Base-by-base conservation (phyloP, 2,797 vertebrate genomes). In the Garrulus glandarius region DNA sequence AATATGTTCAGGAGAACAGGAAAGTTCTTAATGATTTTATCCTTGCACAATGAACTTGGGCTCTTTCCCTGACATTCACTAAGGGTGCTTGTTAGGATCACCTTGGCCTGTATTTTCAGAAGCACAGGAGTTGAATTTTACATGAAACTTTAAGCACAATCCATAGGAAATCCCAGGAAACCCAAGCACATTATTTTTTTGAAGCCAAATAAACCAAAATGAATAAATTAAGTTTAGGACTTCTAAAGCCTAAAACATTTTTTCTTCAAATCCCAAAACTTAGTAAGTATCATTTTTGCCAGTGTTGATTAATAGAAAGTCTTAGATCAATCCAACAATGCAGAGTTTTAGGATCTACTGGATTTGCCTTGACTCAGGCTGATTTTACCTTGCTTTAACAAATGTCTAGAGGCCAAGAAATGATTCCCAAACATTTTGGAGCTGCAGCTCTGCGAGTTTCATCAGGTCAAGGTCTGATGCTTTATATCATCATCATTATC, bases 141-240 rank as follows among this genome's bases (percentile, higher is more conserved):
- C 6, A 5, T 39, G 30, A 27, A 49, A 70, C 7, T 49, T 92
- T 30, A 57, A 59, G 13, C 6, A 71, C 0, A 0, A 53, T 49
- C 6, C 4, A 17, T 34, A 23, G 32, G 16, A 64, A 68, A 49
- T 5, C 20, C 5, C 6, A 74, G 46, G 85, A 88, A 71, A 39
- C 23, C 7, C 26, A 69, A 83, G 50, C 5, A 59, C 2, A 17
- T 17, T 36, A 43, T 76, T 68, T 79, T 1, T 56, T 76, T 76
- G 15, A 69, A 46, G 27, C 6, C 7, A 49, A 79, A 60, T 29
- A 76, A 52, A 27, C 4, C 1, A n/a, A 60, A 72, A 43, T 18
- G 0, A 60, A 60, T 37, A 83, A 43, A 85, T 63, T 27, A 16
- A 59, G 4, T 55, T 84, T 72, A n/a, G 16, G 65, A 65, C 6